phyloP scores from a whole-genome alignment of 1,140 invertebrate genomes.

The Anastatus disparis region DNA sequence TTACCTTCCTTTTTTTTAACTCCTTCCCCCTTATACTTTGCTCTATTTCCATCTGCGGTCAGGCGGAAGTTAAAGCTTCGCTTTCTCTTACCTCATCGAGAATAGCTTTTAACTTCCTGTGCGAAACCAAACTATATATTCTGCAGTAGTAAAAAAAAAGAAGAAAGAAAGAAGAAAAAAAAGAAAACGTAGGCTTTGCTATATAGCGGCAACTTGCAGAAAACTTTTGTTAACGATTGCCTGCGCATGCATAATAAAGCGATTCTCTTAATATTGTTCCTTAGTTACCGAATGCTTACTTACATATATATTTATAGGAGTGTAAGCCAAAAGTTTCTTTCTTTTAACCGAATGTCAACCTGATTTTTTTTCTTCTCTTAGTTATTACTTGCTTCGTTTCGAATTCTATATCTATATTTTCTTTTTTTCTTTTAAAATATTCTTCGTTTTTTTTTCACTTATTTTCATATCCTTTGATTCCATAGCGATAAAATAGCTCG shows the following conservation, averaged over 20 bases:
- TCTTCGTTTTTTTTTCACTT: background rate
- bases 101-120: background rate
- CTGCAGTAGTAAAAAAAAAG: too few species aligned
- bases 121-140: too few species aligned
- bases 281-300: background rate
- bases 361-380: background rate
- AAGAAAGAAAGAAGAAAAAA: too few species aligned
- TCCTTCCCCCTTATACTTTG: too few species aligned
- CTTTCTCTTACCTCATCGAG: background rate
- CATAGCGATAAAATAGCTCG: too few species aligned
- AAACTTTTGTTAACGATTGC: constrained; percentile 3
- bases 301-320: background rate
- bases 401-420: too few species aligned
- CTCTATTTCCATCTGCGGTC: background rate
- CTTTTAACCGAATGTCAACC: background rate
- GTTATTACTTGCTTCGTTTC: too few species aligned
- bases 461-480: background rate
- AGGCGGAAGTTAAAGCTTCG: background rate
- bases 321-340: background rate
- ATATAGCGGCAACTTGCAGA: background rate
- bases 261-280: constrained; percentile 14
- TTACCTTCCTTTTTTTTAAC: too few species aligned
- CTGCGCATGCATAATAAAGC: constrained; percentile 31
- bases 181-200: too few species aligned
- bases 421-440: too few species aligned